Evolutionary conservation across 2,888 invertebrate species (phyloP), one percentile per base, ranked within the genome.

Genomic region (Patella ulyssiponensis): DNA sequence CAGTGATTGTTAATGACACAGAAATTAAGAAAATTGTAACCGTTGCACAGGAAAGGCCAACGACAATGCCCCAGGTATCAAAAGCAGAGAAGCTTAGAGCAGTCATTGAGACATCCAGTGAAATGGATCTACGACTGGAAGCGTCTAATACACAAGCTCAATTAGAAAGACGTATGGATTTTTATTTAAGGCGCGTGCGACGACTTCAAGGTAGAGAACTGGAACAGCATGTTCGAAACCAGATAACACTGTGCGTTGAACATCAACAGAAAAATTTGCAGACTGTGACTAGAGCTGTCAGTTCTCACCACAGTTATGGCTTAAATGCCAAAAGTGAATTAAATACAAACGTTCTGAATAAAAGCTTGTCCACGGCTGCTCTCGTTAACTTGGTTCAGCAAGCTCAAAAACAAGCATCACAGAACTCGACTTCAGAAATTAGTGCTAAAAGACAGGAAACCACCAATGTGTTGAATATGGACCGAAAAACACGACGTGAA

Each of bases 191-290:
- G 83, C 93, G 97, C 82, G 92, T 96, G 79, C 93, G 95, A 17
- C 96, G 96, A 89, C 92, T 96, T 44, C 96, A 97, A 90, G 94
- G 95, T 0, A 93, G 95, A 75, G 93, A 94, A 56, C 94, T 96
- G 90, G 96, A 96, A 7, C 94, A 94, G 81, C 96, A 96, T 90
- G 93, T 95, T 51, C 95, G 95, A 75, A 95, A 95, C 84, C 96
- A 97, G 91, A 94, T 95, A 15, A 94, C 94, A 33, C 95, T 95
- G 7, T 94, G 96, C 76, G 94, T 96, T 83, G 95, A 95, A 82
- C 94, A 95, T 88, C 95, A 95, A 51, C 95, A 95, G 80, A 87
- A 86, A 27, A 88, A 88, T 72, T 83, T 91, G 44, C 88, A 89
- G 79, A 84, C 85, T n/a, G 86, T 88, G 71, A 87, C 88, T 3